A percentile compares a stretch with the other conserved stretches of the same genome.
These are phyloP conservation scores for Cavia porcellus DNA, from an alignment of 2,113 vertebrate genomes.

Conservation along the genomic window DNA sequence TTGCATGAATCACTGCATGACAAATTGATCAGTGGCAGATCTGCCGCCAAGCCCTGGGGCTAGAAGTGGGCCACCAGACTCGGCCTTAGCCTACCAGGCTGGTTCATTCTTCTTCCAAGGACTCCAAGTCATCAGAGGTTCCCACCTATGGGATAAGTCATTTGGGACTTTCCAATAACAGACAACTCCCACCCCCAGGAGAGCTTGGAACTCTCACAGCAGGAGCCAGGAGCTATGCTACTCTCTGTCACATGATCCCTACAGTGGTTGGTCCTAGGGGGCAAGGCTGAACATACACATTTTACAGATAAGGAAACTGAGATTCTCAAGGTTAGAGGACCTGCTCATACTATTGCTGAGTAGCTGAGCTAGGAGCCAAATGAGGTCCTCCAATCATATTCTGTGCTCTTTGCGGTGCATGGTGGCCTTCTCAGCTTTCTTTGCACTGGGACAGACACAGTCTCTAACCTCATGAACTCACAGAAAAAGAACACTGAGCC, in stretches of 20 bases:
- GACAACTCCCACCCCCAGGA: background rate
- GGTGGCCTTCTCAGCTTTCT: background rate
- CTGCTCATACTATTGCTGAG: background rate
- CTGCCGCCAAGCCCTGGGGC: background rate
- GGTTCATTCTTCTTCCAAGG: background rate
- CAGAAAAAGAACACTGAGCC: background rate
- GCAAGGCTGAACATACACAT: background rate
- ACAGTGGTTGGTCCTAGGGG: background rate
- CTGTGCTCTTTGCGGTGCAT: background rate
- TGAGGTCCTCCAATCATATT: background rate
- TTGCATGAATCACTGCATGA: accelerated
- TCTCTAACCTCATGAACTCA: background rate
- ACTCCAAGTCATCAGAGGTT: background rate
- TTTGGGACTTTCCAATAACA: background rate
- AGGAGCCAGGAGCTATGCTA: background rate
- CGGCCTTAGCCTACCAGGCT: background rate
- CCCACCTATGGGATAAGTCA: background rate
- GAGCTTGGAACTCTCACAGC: no score
- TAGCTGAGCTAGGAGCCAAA: background rate
- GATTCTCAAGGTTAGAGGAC: background rate
- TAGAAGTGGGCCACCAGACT: background rate
- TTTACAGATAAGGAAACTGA: background rate
- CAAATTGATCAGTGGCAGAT: background rate
- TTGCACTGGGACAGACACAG: background rate
- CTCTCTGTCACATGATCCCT: background rate